A percentile compares a stretch with the other conserved stretches of the same genome.
phyloP scores from a whole-genome alignment of 2,888 invertebrate genomes.

The Caenorhabditis sp. region DNA sequence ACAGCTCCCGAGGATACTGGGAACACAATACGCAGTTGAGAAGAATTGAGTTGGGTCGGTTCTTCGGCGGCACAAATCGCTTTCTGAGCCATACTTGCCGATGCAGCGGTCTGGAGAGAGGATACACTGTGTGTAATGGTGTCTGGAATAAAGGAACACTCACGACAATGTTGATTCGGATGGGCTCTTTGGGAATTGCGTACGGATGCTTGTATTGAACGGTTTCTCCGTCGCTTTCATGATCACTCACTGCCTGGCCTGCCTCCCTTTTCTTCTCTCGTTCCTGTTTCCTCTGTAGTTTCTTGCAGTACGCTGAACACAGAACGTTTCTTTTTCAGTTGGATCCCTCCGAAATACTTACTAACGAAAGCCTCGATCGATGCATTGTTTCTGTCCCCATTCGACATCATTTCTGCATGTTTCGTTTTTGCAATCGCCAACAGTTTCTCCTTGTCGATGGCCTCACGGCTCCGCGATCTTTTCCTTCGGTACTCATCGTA shows the following conservation, averaged over 20 bases:
- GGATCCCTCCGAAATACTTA: no score
- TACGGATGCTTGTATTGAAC: constrained; percentile 55
- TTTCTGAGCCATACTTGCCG: constrained; percentile 39
- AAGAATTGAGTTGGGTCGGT: constrained; percentile 32
- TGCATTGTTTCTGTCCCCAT: constrained; percentile 40
- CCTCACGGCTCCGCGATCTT: constrained; percentile 41
- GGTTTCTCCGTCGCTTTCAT: constrained; percentile 58
- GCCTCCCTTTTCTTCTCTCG: constrained; percentile 51
- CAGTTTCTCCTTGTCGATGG: constrained; percentile 71
- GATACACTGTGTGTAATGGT: no score
- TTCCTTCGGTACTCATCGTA: constrained; percentile 10
- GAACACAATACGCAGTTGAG: constrained; percentile 63
- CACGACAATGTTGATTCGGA: constrained; percentile 64
- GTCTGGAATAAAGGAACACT: no score
- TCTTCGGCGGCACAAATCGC: constrained; percentile 36
- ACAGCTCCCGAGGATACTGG: constrained; percentile 73
- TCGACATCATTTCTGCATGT: constrained; percentile 59
- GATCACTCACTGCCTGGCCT: constrained; percentile 58
- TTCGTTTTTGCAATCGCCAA: constrained; percentile 71
- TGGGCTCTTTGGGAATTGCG: constrained; percentile 56
- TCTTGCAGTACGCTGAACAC: constrained; percentile 64
- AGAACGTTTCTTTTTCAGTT: no score
- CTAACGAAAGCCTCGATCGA: constrained; percentile 63
- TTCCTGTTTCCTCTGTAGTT: constrained; percentile 60
- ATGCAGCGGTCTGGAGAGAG: constrained; percentile 38